Conservation (phyloP, 2,113 vertebrate species). For the Nothocercus nigrocapillus region DNA sequence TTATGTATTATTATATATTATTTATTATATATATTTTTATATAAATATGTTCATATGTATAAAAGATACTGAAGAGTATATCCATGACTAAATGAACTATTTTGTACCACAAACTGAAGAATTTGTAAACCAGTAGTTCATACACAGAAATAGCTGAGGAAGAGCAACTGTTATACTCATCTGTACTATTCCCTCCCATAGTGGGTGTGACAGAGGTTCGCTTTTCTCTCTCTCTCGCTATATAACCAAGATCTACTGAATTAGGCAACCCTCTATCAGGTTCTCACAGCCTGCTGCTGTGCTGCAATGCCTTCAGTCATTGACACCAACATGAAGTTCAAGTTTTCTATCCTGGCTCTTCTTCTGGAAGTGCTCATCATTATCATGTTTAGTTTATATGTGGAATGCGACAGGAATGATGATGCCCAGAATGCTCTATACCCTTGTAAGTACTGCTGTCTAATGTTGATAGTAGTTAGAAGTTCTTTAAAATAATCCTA, state of each 20-base stretch:
- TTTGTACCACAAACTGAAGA: neutral
- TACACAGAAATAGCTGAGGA: neutral
- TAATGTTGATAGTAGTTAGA: neutral
- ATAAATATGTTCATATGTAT: no score
- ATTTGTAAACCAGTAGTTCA: neutral
- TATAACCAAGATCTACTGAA: conserved; percentile 75
- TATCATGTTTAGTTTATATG: conserved; percentile 86
- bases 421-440: conserved; percentile 8
- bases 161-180: neutral
- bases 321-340: conserved; percentile 89
- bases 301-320: conserved; percentile 75
- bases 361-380: conserved; percentile 85
- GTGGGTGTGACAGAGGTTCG: conserved; percentile 60
- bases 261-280: conserved; percentile 72
- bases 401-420: conserved; percentile 49
- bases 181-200: neutral
- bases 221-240: conserved; percentile 8
- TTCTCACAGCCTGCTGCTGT: conserved; percentile 50
- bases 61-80: neutral
- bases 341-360: conserved; percentile 87
- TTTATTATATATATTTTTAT: no score
- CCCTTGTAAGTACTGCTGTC: conserved; percentile 84
- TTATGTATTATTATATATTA: no score
- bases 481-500: neutral
- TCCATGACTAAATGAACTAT: neutral